Percentiles rank a stretch among this genome's conserved stretches.
These are phyloP conservation scores for Tanypteryx hageni DNA, from an alignment of 2,888 invertebrate genomes.

Conservation along the genomic window DNA sequence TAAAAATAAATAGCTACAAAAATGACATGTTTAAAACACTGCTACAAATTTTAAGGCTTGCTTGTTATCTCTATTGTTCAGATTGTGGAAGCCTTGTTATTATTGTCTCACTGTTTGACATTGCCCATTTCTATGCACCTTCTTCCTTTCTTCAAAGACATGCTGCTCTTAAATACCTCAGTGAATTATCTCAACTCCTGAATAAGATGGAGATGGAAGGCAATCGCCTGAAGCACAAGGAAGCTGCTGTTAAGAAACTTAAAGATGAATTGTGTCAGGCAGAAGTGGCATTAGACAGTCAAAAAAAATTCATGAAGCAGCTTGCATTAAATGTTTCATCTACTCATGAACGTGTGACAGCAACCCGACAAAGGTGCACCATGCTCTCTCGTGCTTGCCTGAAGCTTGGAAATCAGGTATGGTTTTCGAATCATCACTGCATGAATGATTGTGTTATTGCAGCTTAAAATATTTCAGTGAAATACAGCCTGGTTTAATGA, in stretches of 20 bases:
- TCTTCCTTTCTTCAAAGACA: conserved; percentile 70
- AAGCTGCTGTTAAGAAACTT: conserved; percentile 36
- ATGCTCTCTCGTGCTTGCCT: conserved; percentile 41
- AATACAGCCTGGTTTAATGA: too few species aligned
- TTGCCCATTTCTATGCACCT: background rate
- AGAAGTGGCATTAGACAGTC: background rate
- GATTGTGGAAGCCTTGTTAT: too few species aligned
- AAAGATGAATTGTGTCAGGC: background rate
- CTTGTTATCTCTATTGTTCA: too few species aligned
- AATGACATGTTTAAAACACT: too few species aligned
- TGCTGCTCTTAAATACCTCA: conserved; percentile 73
- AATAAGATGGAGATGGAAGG: conserved; percentile 73
- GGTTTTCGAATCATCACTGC: background rate
- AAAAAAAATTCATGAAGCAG: conserved; percentile 29
- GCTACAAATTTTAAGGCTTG: too few species aligned
- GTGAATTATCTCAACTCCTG: conserved; percentile 72
- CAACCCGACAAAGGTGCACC: conserved; percentile 35
- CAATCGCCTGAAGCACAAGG: conserved; percentile 67
- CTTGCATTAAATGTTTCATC: conserved; percentile 36
- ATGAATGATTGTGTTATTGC: background rate
- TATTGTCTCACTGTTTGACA: too few species aligned
- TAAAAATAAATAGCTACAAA: too few species aligned
- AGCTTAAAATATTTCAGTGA: too few species aligned
- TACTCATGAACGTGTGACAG: conserved; percentile 23
- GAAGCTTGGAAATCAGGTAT: conserved; percentile 52